phyloP scores from a whole-genome alignment of 1,140 invertebrate species.

The Ruditapes philippinarum region DNA sequence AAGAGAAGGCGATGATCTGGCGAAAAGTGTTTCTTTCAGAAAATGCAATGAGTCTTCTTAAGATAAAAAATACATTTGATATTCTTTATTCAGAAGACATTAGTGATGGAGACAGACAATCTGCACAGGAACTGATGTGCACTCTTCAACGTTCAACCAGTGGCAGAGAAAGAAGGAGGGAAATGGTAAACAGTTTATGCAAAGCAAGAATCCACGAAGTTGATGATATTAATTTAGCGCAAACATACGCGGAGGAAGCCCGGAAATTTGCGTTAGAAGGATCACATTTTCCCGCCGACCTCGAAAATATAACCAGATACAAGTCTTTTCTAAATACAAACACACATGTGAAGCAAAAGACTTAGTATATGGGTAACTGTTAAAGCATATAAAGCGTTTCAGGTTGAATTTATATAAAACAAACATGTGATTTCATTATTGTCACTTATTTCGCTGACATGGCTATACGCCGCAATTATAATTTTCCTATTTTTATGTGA shows the following conservation, averaged over 20 bases:
- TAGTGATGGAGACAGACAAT: background rate
- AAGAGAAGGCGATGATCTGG: background rate
- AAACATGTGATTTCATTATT: too few species aligned
- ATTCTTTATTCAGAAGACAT: background rate
- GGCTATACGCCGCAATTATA: too few species aligned
- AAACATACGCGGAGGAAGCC: background rate
- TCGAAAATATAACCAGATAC: background rate
- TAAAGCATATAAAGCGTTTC: too few species aligned
- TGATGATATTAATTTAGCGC: background rate
- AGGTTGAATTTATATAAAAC: too few species aligned
- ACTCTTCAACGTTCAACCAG: background rate
- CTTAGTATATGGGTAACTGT: too few species aligned
- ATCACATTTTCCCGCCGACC: background rate
- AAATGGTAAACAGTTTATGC: background rate
- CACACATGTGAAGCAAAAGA: background rate
- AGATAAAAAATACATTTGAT: constrained; percentile 19
- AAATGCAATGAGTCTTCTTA: background rate
- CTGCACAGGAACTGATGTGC: background rate
- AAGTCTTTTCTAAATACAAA: background rate
- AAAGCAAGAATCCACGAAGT: background rate
- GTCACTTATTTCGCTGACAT: too few species aligned
- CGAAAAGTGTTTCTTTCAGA: background rate
- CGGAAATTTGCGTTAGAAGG: background rate
- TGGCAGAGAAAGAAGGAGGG: background rate
- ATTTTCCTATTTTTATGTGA: too few species aligned